phyloP scores from a whole-genome alignment of 2,113 vertebrate species.

The Tupaia chinensis region DNA sequence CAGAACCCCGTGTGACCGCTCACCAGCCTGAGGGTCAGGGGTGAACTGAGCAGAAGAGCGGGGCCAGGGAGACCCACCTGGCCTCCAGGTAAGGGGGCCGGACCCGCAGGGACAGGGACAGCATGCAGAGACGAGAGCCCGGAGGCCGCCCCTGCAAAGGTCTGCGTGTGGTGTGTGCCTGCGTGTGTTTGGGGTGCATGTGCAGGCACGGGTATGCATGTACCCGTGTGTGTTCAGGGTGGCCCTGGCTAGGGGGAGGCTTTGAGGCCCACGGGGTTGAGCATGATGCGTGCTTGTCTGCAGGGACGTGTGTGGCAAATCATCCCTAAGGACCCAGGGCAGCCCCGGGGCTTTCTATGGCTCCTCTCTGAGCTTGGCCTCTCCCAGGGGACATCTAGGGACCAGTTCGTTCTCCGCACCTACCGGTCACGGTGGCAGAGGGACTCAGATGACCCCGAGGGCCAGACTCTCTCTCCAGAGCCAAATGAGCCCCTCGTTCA shows the following conservation, averaged over 20 bases:
- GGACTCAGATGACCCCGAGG: background rate
- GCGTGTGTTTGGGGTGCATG: background rate
- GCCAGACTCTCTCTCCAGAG: background rate
- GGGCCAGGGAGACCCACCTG: fast-evolving
- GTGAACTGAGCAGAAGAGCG: too few relatives aligned
- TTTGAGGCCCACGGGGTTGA: too few relatives aligned
- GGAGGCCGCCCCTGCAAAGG: background rate
- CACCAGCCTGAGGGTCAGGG: background rate
- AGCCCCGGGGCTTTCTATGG: background rate
- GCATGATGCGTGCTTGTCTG: background rate
- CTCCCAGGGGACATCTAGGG: background rate
- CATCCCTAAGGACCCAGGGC: background rate
- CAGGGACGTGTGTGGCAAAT: too few relatives aligned
- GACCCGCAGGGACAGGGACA: too few relatives aligned
- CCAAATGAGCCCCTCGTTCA: background rate
- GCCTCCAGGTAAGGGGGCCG: too few relatives aligned
- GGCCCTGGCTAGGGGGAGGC: background rate
- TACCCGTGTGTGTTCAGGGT: background rate
- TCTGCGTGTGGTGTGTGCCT: too few relatives aligned
- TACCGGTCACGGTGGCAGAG: too few relatives aligned
- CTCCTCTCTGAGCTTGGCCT: background rate
- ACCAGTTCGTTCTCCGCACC: fast-evolving
- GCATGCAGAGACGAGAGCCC: background rate
- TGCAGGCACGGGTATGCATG: background rate
- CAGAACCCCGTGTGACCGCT: too few relatives aligned